These are phyloP conservation scores for Rallus limicola DNA, from an alignment of 2,113 vertebrate genomes.

Conservation along the genomic window DNA sequence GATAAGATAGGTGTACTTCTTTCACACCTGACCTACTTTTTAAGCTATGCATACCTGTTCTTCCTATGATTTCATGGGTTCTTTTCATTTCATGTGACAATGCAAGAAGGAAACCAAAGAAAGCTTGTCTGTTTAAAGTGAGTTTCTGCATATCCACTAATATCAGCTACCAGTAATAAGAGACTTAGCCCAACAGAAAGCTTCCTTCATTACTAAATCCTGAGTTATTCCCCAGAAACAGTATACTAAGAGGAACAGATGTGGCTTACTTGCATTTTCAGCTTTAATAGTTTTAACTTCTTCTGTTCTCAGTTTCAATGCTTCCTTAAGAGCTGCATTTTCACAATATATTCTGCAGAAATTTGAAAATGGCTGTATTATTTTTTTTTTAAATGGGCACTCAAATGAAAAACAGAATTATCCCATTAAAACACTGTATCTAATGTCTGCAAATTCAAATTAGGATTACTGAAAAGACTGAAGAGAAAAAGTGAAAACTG, in stretches of 20 bases:
- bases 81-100: not conserved
- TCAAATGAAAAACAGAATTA: not conserved
- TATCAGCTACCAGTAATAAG: not conserved
- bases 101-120: not conserved
- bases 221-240: not conserved
- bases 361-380: not conserved
- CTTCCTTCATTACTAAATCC: not conserved
- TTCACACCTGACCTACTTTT: not conserved
- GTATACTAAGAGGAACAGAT: not conserved
- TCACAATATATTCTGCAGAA: constrained; percentile 83
- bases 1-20: not conserved
- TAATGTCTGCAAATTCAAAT: not conserved
- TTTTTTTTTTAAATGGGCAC: not conserved
- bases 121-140: not conserved
- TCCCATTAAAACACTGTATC: not conserved
- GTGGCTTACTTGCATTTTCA: constrained; percentile 84
- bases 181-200: not conserved
- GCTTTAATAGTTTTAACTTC: constrained; percentile 82
- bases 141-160: not conserved
- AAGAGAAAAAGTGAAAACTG: not conserved
- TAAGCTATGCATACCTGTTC: not conserved
- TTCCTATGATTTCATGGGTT: not conserved
- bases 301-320: constrained; percentile 78
- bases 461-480: not conserved
- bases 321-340: constrained; percentile 82